Conservation (phyloP, 37 sponge, comb jelly and placozoan genomes). For the Corticium candelabrum region DNA sequence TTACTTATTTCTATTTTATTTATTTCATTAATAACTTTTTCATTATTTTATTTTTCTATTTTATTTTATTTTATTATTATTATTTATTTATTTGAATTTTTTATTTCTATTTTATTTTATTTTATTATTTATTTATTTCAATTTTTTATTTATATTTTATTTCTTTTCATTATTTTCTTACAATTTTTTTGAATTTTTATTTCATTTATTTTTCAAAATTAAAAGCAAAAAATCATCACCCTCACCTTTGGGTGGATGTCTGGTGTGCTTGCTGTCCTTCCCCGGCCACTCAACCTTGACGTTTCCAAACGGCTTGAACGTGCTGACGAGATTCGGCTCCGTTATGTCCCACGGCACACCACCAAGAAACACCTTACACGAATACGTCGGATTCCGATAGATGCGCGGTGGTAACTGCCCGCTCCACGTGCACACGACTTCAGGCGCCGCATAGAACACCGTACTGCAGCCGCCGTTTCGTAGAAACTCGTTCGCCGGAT, state of each 20-base stretch:
- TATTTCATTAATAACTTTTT: too few species aligned
- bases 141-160: too few species aligned
- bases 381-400: constrained; percentile 89
- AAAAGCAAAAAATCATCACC: background rate
- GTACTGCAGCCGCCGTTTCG: background rate
- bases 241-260: constrained; percentile 92
- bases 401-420: constrained; percentile 81
- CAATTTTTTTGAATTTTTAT: too few species aligned
- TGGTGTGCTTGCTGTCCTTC: constrained; percentile 80
- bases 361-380: constrained; percentile 87
- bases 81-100: too few species aligned
- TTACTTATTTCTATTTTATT: too few species aligned
- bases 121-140: background rate
- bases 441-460: too few species aligned
- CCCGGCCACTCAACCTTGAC: constrained; percentile 96
- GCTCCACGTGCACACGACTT: constrained; percentile 88
- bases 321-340: constrained; percentile 59
- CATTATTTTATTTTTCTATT: too few species aligned
- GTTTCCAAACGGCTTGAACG: constrained; percentile 74
- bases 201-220: too few species aligned
- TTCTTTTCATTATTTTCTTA: too few species aligned
- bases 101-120: too few species aligned
- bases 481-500: background rate
- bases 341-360: constrained; percentile 99
- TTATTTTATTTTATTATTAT: too few species aligned